phyloP scores from a whole-genome alignment of 2,113 vertebrate species.

The Chunga burmeisteri region DNA sequence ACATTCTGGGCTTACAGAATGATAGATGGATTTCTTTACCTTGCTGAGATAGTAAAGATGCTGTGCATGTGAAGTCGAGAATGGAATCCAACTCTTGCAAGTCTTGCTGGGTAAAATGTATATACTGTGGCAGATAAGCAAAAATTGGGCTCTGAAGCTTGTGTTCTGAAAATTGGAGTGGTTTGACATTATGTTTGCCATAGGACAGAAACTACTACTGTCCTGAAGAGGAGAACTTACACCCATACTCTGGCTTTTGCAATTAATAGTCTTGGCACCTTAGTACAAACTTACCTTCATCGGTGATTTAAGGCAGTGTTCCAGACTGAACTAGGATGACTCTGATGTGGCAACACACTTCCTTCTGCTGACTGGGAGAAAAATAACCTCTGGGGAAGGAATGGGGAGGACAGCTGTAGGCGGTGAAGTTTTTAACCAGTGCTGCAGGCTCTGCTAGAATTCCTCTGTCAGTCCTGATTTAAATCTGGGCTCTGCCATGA shows the following conservation, averaged over 20 bases:
- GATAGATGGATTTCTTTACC: background rate
- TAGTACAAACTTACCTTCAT: background rate
- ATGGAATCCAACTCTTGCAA: background rate
- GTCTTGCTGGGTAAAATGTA: background rate
- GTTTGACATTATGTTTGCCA: background rate
- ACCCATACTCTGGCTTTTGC: background rate
- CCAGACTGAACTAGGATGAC: background rate
- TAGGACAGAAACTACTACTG: background rate
- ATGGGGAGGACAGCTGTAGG: background rate
- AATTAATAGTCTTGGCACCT: background rate
- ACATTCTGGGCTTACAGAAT: background rate
- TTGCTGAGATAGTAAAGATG: background rate
- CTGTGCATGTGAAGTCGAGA: background rate
- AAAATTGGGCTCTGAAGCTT: background rate
- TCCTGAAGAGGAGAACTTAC: background rate
- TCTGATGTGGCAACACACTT: background rate
- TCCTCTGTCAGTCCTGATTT: background rate
- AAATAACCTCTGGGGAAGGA: background rate
- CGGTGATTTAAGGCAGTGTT: background rate
- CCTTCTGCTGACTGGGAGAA: background rate
- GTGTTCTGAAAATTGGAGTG: background rate
- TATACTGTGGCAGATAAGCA: background rate
- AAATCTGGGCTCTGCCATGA: background rate
- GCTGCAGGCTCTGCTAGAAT: background rate
- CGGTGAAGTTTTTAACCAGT: background rate